phyloP scores from a whole-genome alignment of 64 coral and sea anemone genomes.

The Acropora yongei region DNA sequence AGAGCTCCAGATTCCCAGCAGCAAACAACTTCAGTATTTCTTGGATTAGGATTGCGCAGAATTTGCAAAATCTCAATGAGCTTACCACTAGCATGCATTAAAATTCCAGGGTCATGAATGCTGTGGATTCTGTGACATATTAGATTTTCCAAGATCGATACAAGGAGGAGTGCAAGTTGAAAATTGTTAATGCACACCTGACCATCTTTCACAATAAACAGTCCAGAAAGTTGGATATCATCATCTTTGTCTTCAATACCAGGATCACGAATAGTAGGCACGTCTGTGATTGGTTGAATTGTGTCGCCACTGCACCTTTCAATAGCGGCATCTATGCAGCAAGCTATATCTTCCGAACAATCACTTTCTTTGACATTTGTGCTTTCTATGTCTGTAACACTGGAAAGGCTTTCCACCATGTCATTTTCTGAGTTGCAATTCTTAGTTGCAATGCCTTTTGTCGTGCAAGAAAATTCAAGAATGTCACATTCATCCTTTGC shows the following conservation, averaged over 20 bases:
- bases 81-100: constrained; percentile 54
- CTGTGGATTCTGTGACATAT: constrained; percentile 48
- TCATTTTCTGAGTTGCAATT: constrained; percentile 46
- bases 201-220: neutral
- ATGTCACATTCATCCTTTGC: neutral
- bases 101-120: constrained; percentile 38
- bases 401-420: constrained; percentile 21
- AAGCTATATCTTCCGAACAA: no score
- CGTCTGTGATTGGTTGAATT: neutral
- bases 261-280: neutral
- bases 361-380: neutral
- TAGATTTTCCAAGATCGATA: constrained; percentile 78
- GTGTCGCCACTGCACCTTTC: neutral
- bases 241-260: neutral
- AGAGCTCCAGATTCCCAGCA: constrained; percentile 53
- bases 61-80: constrained; percentile 65
- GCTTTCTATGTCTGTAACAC: constrained; percentile 25
- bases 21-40: constrained; percentile 27
- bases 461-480: neutral
- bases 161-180: constrained; percentile 63
- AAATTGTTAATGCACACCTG: constrained; percentile 42
- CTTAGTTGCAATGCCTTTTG: constrained; percentile 9
- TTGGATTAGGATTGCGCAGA: constrained; percentile 27
- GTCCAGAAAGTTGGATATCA: neutral
- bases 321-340: neutral